These are phyloP conservation scores for Atlantisia rogersi DNA, from an alignment of 2,113 vertebrate species.

Conservation along the genomic window DNA sequence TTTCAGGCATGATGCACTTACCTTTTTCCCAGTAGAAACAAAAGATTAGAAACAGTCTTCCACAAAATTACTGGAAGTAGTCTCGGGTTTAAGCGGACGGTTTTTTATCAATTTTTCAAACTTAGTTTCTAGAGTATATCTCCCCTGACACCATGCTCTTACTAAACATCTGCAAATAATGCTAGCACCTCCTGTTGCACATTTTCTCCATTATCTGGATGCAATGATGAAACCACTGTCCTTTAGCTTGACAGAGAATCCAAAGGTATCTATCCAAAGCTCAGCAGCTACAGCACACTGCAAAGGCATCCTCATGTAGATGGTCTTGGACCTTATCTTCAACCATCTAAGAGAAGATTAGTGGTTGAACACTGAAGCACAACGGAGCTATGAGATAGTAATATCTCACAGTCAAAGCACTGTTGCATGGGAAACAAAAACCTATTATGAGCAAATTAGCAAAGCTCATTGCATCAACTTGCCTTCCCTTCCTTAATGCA, in stretches of 20 bases:
- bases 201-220: neutral
- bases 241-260: neutral
- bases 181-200: neutral
- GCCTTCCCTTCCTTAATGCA: neutral
- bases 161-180: neutral
- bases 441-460: neutral
- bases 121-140: neutral
- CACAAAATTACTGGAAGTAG: neutral
- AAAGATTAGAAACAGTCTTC: neutral
- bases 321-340: neutral
- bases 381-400: neutral
- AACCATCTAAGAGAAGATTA: neutral
- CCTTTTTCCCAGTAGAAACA: neutral
- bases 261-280: neutral
- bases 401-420: neutral
- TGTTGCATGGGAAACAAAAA: neutral
- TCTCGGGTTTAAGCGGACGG: neutral
- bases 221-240: neutral
- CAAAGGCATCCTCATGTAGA: neutral
- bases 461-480: neutral
- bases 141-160: neutral
- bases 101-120: neutral
- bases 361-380: neutral
- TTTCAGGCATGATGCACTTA: neutral
- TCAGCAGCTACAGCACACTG: neutral